Conservation (phyloP, 2,113 vertebrate species). For the Sinocyclocheilus rhinocerous region DNA sequence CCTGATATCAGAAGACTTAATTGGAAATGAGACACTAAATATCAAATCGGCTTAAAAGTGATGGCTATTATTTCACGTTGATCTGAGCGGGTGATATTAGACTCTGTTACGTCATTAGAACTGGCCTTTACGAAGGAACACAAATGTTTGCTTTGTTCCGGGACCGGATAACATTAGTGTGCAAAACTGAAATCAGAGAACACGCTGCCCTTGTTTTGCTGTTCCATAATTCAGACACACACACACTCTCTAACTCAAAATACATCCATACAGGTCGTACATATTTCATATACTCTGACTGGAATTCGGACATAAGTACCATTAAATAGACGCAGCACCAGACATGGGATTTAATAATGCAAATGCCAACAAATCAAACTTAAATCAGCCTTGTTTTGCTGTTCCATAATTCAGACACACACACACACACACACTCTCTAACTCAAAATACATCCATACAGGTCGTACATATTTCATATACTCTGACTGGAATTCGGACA, state of each 20-base stretch:
- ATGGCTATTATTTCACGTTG: slow-evolving; percentile 56
- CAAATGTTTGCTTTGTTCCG: slow-evolving; percentile 69
- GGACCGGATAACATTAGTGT: slow-evolving; percentile 66
- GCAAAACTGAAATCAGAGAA: slow-evolving; percentile 67
- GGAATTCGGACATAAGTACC: neutral
- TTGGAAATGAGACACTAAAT: slow-evolving; percentile 62
- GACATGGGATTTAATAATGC: neutral
- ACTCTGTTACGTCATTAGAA: slow-evolving; percentile 53
- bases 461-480: neutral
- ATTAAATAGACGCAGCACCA: neutral
- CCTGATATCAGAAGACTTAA: slow-evolving; percentile 58
- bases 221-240: slow-evolving; percentile 14
- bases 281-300: slow-evolving; percentile 2
- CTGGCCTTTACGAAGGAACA: slow-evolving; percentile 65
- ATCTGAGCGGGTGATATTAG: slow-evolving; percentile 58
- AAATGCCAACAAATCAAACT: neutral
- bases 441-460: neutral
- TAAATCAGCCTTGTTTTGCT: slow-evolving; percentile 37
- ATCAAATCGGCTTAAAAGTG: slow-evolving; percentile 62
- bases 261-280: neutral
- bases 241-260: neutral
- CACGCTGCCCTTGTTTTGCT: slow-evolving; percentile 46
- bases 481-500: neutral
- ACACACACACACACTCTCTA: slow-evolving; percentile 10
- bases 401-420: slow-evolving; percentile 14